Percentiles rank a stretch among this genome's conserved stretches.
Conservation (phyloP, 2,888 invertebrate species). For the Perizoma flavofasciatum region DNA sequence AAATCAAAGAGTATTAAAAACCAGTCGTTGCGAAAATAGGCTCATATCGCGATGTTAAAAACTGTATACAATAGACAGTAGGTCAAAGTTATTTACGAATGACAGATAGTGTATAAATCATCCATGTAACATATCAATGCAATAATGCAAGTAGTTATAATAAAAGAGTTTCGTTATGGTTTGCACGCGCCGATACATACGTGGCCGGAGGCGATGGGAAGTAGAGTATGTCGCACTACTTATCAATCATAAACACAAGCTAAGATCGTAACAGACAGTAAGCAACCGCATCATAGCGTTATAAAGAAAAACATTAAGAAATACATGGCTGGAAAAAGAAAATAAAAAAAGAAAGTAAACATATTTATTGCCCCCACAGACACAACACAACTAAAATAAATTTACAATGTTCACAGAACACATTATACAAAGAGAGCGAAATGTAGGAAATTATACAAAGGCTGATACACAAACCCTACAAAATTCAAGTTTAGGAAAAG, state of each 20-base stretch:
- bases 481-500: no score
- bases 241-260: slow-evolving; percentile 61
- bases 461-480: no score
- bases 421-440: no score
- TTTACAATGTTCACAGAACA: no score
- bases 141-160: slow-evolving; percentile 60
- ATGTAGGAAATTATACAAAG: no score
- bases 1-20: slow-evolving; percentile 42
- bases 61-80: slow-evolving; percentile 55
- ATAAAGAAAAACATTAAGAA: background rate
- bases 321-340: no score
- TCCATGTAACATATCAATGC: slow-evolving; percentile 66
- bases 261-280: slow-evolving; percentile 36
- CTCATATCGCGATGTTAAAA: slow-evolving; percentile 39
- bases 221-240: slow-evolving; percentile 73
- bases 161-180: slow-evolving; percentile 64
- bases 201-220: slow-evolving; percentile 51
- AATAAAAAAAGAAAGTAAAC: no score
- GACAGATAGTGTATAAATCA: slow-evolving; percentile 70
- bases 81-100: slow-evolving; percentile 62
- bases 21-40: slow-evolving; percentile 51
- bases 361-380: no score
- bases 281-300: background rate
- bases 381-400: no score
- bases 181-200: slow-evolving; percentile 37